Evolutionary conservation across 2,888 invertebrate species (phyloP).

Genomic region (Melolontha melolontha): DNA sequence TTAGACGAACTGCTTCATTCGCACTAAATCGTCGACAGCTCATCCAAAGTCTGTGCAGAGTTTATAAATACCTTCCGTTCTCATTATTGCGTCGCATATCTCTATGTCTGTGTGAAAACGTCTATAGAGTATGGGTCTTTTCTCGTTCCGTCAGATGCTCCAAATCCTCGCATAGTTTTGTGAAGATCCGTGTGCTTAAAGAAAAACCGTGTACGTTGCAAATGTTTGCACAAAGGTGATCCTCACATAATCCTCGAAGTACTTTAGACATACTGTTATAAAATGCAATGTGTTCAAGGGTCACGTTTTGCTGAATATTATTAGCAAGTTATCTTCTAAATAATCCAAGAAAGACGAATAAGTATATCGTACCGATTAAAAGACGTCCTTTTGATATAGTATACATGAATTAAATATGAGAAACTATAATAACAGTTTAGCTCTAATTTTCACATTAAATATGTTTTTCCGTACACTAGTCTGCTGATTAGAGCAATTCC

Average conservation of each 20-base stretch:
- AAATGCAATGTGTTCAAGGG: background rate
- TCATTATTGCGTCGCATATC: slow-evolving; percentile 33
- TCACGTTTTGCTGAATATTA: too few species aligned
- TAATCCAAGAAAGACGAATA: too few species aligned
- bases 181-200: slow-evolving; percentile 1
- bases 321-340: too few species aligned
- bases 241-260: background rate
- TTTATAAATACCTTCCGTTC: slow-evolving; percentile 37
- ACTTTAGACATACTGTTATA: slow-evolving; percentile 1
- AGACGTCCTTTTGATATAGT: too few species aligned
- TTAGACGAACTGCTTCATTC: slow-evolving; percentile 32
- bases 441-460: too few species aligned
- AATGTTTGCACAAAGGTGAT: slow-evolving; percentile 2
- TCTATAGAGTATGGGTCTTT: too few species aligned
- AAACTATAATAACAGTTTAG: too few species aligned
- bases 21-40: slow-evolving; percentile 28
- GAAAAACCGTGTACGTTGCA: background rate
- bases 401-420: too few species aligned
- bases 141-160: slow-evolving; percentile 2
- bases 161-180: slow-evolving; percentile 17
- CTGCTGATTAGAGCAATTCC: too few species aligned
- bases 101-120: slow-evolving; percentile 1
- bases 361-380: too few species aligned
- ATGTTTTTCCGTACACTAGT: too few species aligned
- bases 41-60: slow-evolving; percentile 34